Evolutionary conservation across 1,140 invertebrate species (phyloP), one percentile per base, ranked within the genome.

Genomic region (Musca vetustissima): DNA sequence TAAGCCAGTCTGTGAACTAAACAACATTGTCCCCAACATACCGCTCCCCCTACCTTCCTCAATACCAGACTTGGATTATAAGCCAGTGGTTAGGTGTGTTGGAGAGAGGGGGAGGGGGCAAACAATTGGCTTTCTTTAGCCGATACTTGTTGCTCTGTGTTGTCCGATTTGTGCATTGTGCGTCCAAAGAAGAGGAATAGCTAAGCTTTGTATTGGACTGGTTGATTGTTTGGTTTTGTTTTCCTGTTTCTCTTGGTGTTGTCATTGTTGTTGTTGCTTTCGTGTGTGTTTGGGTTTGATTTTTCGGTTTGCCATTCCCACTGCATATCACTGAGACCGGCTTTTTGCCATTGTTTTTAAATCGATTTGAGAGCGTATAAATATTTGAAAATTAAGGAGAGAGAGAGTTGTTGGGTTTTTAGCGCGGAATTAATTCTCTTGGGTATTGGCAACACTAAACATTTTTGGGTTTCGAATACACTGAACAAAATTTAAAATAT

Each of bases 281-380:
- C n/a, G 28, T 36, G 17, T 61, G 17, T 61, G 57, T 36, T 28
- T n/a, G n/a, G n/a, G n/a, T n/a, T n/a, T n/a, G n/a, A n/a, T 28
- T 28, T 28, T 28, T 59, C 55, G 48, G 15, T 59, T 59, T 28
- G 32, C 57, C n/a, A 17, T 43, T 36, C 36, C n/a, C 55, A 59
- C 32, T 32, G 55, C 55, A 32, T 59, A 19, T 21, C 8, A 43
- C 9, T 61, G 57, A 61, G 57, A 61, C 57, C 57, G 57, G 57
- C 57, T 61, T 61, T 61, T 59, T 17, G 13, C 21, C 6, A n/a
- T 22, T 36, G 25, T 61, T 61, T 61, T 36, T 11, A 28, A 36
- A 36, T 17, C 24, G 36, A 61, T 61, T 43, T 61, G 57, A 61
- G 57, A 61, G 57, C 22, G n/a, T n/a, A n/a, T n/a, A 55, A 2